Conservation (phyloP, 2,888 invertebrate genomes). For the Nymphalis urticae region DNA sequence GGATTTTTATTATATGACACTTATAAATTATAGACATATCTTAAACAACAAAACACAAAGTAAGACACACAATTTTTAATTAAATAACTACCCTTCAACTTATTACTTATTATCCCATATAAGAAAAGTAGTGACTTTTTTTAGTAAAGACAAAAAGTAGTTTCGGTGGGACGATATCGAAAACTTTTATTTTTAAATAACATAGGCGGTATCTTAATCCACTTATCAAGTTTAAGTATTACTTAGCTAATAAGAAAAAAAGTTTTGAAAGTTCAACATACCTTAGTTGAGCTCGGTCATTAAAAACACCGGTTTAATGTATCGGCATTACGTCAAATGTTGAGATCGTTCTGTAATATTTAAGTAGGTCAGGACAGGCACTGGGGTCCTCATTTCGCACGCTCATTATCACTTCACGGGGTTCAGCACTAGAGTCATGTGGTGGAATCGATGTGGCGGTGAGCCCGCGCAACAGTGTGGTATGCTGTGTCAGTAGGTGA, state of each 20-base stretch:
- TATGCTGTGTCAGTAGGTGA: slow-evolving; percentile 40
- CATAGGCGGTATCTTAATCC: background rate
- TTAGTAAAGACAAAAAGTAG: no score
- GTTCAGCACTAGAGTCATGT: slow-evolving; percentile 37
- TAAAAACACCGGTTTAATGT: slow-evolving; percentile 37
- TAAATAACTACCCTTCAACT: no score
- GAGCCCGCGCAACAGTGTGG: slow-evolving; percentile 59
- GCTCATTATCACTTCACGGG: slow-evolving; percentile 42
- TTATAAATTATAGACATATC: no score
- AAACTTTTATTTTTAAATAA: slow-evolving; percentile 14
- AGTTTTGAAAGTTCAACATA: slow-evolving; percentile 34
- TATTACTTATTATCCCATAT: no score
- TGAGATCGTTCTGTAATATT: slow-evolving; percentile 44
- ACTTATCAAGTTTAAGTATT: background rate
- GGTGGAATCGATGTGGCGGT: slow-evolving; percentile 37
- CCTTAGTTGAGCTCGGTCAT: slow-evolving; percentile 39
- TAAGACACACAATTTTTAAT: no score
- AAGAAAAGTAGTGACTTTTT: no score
- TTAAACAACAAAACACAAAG: no score
- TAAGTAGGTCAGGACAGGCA: slow-evolving; percentile 48
- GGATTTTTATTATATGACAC: no score
- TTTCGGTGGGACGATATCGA: background rate
- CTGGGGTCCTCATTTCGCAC: slow-evolving; percentile 42
- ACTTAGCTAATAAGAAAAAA: slow-evolving; percentile 19
- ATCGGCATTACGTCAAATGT: slow-evolving; percentile 41